phyloP scores from a whole-genome alignment of 2,888 invertebrate genomes.

The Ditula angustiorana region DNA sequence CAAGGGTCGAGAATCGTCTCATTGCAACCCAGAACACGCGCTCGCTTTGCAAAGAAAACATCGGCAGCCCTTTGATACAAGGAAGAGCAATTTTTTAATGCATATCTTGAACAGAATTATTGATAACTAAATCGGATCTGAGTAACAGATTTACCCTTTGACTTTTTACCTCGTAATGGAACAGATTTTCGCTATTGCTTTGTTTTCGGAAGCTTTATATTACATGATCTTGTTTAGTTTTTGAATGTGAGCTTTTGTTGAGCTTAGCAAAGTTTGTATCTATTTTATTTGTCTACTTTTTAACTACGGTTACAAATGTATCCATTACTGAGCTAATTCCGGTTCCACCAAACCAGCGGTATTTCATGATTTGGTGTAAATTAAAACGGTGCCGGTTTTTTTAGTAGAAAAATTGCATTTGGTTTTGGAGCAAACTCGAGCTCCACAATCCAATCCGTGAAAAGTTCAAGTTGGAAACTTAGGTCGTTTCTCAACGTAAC shows the following conservation, averaged over 20 bases:
- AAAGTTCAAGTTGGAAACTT: slow-evolving; percentile 58
- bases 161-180: slow-evolving; percentile 43
- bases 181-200: not conserved
- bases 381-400: not conserved
- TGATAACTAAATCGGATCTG: slow-evolving; percentile 66
- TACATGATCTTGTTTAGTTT: not conserved
- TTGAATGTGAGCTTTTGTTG: not conserved
- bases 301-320: no score
- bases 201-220: slow-evolving; percentile 4
- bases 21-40: slow-evolving; percentile 76
- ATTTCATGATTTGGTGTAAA: not conserved
- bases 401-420: not conserved
- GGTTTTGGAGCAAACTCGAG: slow-evolving; percentile 2
- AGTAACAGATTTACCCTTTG: slow-evolving; percentile 63
- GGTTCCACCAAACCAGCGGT: no score
- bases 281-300: no score
- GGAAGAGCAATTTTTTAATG: slow-evolving; percentile 77
- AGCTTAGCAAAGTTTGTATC: no score
- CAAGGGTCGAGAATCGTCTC: slow-evolving; percentile 75
- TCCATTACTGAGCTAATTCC: no score
- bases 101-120: slow-evolving; percentile 80
- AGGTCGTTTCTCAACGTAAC: slow-evolving; percentile 71
- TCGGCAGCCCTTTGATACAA: slow-evolving; percentile 74
- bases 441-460: slow-evolving; percentile 26
- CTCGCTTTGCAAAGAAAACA: slow-evolving; percentile 84